phyloP scores from a whole-genome alignment of 2,888 invertebrate genomes.

The Cyclophora albipunctata region DNA sequence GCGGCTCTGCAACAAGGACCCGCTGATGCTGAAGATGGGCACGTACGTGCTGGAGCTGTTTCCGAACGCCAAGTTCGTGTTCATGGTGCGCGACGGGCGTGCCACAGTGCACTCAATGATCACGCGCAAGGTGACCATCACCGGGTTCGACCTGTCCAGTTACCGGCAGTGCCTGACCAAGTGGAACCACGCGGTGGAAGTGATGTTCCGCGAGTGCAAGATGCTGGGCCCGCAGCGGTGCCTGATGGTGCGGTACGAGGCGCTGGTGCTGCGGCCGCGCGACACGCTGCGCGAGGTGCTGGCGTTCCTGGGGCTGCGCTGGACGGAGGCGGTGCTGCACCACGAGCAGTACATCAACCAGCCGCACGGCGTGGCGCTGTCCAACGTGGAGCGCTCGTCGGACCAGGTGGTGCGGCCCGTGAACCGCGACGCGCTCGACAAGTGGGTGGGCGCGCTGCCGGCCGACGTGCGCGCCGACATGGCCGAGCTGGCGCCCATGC shows the following conservation, averaged over 20 bases:
- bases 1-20: conserved; percentile 98
- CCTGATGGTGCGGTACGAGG: conserved; percentile 95
- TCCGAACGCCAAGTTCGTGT: conserved; percentile 97
- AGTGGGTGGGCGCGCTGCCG: conserved; percentile 93
- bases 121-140: conserved; percentile 89
- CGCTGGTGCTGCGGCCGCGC: conserved; percentile 95
- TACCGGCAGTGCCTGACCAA: conserved; percentile 96
- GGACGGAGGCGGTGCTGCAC: conserved; percentile 97
- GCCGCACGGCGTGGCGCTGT: conserved; percentile 93
- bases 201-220: conserved; percentile 95
- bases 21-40: conserved; percentile 97
- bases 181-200: conserved; percentile 96
- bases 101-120: conserved; percentile 99
- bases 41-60: conserved; percentile 94
- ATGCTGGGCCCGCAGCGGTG: conserved; percentile 85
- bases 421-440: conserved; percentile 94
- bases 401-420: conserved; percentile 99
- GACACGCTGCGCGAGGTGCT: conserved; percentile 92
- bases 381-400: conserved; percentile 97
- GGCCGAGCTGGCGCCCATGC: conserved; percentile 96
- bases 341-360: conserved; percentile 98
- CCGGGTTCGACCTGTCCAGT: conserved; percentile 95
- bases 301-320: conserved; percentile 91
- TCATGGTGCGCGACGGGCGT: conserved; percentile 98
- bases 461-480: conserved; percentile 94